Evolutionary conservation across 2,113 vertebrate species (phyloP).

Genomic region (Bubo scandiacus): DNA sequence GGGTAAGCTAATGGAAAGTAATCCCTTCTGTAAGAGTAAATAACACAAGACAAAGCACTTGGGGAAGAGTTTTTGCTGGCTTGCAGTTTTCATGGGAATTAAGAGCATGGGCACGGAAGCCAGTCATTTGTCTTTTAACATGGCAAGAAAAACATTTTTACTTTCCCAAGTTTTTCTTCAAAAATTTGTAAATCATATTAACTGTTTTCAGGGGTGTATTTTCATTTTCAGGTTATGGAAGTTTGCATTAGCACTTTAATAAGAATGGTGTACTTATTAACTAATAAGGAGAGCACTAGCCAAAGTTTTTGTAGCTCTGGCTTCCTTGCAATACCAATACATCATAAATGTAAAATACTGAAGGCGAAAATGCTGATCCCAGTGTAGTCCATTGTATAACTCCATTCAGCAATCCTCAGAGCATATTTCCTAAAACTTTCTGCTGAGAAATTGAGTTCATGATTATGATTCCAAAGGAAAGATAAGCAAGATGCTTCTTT

Average conservation of each 20-base stretch:
- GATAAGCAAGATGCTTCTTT: background rate
- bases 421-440: background rate
- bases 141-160: background rate
- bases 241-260: background rate
- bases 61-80: background rate
- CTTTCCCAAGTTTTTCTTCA: background rate
- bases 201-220: background rate
- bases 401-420: background rate
- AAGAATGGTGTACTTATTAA: background rate
- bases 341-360: background rate
- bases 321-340: background rate
- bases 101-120: background rate
- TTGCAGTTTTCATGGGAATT: slow-evolving; percentile 2
- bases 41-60: background rate
- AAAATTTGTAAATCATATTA: background rate
- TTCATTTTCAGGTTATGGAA: background rate
- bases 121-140: background rate
- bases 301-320: background rate
- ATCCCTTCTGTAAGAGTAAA: background rate
- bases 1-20: background rate
- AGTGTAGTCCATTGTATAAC: background rate
- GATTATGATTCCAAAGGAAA: background rate
- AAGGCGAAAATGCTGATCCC: background rate
- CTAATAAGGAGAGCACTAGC: background rate
- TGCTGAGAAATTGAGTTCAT: background rate